Evolutionary conservation across 2,888 invertebrate species (phyloP).

Genomic region (Ectropis crepuscularia): DNA sequence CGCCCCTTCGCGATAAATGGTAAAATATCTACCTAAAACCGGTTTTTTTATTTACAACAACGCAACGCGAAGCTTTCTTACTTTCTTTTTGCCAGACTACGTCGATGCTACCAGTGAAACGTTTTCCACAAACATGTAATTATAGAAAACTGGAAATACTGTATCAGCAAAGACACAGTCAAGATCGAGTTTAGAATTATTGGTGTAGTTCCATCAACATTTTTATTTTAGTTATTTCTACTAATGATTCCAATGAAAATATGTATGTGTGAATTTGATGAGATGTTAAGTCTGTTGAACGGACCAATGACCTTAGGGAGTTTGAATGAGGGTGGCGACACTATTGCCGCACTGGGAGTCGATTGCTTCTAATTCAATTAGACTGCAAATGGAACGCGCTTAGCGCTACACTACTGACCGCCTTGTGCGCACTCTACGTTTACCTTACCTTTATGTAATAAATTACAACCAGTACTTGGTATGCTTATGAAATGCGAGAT

Average conservation of each 20-base stretch:
- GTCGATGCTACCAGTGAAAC: conserved; percentile 17
- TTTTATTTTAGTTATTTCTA: too few species aligned
- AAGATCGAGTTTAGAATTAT: too few species aligned
- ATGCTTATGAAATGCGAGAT: conserved; percentile 19
- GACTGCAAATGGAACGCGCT: conserved; percentile 71
- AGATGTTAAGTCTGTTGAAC: conserved; percentile 36
- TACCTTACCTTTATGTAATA: conserved; percentile 50
- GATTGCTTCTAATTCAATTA: conserved; percentile 82
- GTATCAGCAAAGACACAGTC: not conserved
- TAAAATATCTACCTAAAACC: conserved; percentile 57
- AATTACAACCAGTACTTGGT: conserved; percentile 22
- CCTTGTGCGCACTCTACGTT: conserved; percentile 50
- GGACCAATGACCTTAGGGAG: conserved; percentile 62
- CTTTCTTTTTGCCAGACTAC: conserved; percentile 36
- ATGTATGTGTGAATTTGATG: not conserved
- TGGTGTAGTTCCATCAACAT: too few species aligned
- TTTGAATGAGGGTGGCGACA: conserved; percentile 53
- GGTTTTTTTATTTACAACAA: conserved; percentile 51
- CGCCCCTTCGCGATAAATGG: conserved; percentile 59
- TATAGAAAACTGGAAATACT: conserved; percentile 9
- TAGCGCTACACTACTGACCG: conserved; percentile 50
- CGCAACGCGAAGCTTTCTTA: conserved; percentile 47
- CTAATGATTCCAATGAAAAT: not conserved
- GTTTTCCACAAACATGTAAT: conserved; percentile 30
- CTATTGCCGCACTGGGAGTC: conserved; percentile 57